Base-by-base conservation (phyloP, 2,797 vertebrate species). In the Acrocephalus scirpaceus region DNA sequence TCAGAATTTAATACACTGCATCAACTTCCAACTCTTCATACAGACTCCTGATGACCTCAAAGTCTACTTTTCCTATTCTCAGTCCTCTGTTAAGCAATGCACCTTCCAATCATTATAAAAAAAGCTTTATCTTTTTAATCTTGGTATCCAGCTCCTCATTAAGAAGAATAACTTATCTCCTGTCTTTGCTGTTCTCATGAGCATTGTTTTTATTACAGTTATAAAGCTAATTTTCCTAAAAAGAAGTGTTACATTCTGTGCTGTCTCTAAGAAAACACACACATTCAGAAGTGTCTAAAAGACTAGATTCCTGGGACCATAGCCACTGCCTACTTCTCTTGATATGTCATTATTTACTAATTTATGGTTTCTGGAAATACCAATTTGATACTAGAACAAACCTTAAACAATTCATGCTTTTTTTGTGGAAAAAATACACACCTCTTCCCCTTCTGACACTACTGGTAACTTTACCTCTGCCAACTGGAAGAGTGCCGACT, bases 401-500 rank as follows among this genome's bases (percentile, higher is more conserved):
- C 6, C n/a, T 75, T 75, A 48, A 36, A 56, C 13, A 80, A 62
- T 38, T 72, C 2, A 23, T 22, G 22, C 1, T 36, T 71, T 70
- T 30, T 73, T 8, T 0, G 2, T n/a, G 25, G 32, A 65, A 67
- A 60, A 78, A 32, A 73, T 32, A 84, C 3, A 80, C 15, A 40
- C 18, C 18, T 47, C 38, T 58, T 79, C 58, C 69, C 40, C 53
- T 7, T 45, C n/a, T 83, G 72, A 93, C 2, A 3, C 47, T 53
- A 74, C 77, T 4, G 64, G 42, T 70, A 76, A 92, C 93, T 95
- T 98, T 98, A 99, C 99, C 99, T 99, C 99, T 92, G 99, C 99
- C 71, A 99, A 98, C 95, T 99, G 99, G 98, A 99, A 99, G 96
- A 99, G 98, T 82, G 99, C 98, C 3, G 98, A 99, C 97, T 99